Base-by-base conservation (phyloP, 2,888 invertebrate species). In the Panopea generosa region DNA sequence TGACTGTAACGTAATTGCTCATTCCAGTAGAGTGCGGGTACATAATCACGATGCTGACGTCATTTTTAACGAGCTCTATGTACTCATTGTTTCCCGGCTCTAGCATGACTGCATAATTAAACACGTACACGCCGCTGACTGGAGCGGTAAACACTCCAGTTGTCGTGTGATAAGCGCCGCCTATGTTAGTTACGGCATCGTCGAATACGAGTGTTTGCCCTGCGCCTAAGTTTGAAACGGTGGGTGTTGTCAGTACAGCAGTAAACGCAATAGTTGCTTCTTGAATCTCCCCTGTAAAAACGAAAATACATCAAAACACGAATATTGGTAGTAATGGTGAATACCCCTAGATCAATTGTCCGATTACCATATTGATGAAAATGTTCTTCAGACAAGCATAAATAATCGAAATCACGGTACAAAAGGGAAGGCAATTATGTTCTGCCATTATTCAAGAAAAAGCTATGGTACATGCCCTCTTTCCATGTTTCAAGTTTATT, bases 201-300 rank as follows among this genome's bases (percentile, higher is more conserved):
- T 62, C 61, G 18, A 62, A 62, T 1, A 50, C 2, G 9, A 62
- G 29, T 6, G 61, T 62, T 38, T 62, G 61, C 20, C 47, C 60
- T 60, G 26, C 3, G 6, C 60, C 60, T 6, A 45, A 47, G 27
- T 60, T 18, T 16, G 2, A 20, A n/a, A 45, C 26, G 2, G 45
- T 11, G 6, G 16, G 6, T 24, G 24, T 9, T 22, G 57, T 9
- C 18, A 57, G 18, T 16, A 45, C 26, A 43, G 33, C 40, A 22
- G 43, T 57, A 18, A 57, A 57, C 38, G 57, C 59, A 7, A 59
- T n/a, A n/a, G n/a, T n/a, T n/a, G n/a, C n/a, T n/a, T n/a, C n/a
- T n/a, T n/a, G n/a, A n/a, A n/a, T n/a, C n/a, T n/a, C n/a, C n/a
- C n/a, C n/a, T n/a, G n/a, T n/a, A n/a, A n/a, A n/a, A n/a, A n/a